Conservation (phyloP, 2,888 invertebrate genomes). For the Sisyra terminalis region DNA sequence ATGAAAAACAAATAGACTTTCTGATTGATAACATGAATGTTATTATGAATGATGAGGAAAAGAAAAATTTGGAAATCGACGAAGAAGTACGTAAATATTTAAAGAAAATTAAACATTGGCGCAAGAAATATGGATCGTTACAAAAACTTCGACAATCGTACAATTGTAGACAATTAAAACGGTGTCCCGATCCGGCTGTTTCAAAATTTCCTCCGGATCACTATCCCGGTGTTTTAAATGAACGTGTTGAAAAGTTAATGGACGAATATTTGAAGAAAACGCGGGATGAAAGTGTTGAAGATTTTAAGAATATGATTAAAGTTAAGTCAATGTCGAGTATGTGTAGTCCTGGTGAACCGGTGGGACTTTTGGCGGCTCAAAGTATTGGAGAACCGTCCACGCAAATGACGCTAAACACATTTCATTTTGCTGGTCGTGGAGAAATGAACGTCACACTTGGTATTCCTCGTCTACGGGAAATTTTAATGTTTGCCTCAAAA, state of each 20-base stretch:
- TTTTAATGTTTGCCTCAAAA: conserved; percentile 89
- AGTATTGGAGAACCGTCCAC: conserved; percentile 99
- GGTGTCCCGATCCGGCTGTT: conserved; percentile 60
- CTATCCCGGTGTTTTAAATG: conserved; percentile 71
- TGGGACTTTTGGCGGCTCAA: conserved; percentile 91
- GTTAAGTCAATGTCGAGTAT: conserved; percentile 61
- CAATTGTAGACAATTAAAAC: conserved; percentile 8
- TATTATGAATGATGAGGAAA: conserved; percentile 37
- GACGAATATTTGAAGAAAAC: conserved; percentile 37
- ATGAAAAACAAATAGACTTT: conserved; percentile 57
- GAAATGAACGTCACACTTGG: conserved; percentile 99
- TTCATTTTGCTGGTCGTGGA: conserved; percentile 98
- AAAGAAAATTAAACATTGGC: conserved; percentile 21
- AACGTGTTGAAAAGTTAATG: conserved; percentile 55
- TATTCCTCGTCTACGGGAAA: conserved; percentile 92
- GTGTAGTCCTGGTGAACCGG: conserved; percentile 87
- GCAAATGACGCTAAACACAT: conserved; percentile 99
- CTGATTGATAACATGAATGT: conserved; percentile 63
- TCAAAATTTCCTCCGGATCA: conserved; percentile 53
- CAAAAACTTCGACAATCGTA: background rate
- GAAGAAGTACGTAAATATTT: conserved; percentile 35
- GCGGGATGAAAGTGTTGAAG: conserved; percentile 17
- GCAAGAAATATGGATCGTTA: conserved; percentile 1
- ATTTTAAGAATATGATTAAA: conserved; percentile 43
- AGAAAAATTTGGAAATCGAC: conserved; percentile 40